Evolutionary conservation across 2,797 vertebrate genomes (phyloP), one percentile per base, ranked within the genome.

Genomic region (Enteromius mattozi): DNA sequence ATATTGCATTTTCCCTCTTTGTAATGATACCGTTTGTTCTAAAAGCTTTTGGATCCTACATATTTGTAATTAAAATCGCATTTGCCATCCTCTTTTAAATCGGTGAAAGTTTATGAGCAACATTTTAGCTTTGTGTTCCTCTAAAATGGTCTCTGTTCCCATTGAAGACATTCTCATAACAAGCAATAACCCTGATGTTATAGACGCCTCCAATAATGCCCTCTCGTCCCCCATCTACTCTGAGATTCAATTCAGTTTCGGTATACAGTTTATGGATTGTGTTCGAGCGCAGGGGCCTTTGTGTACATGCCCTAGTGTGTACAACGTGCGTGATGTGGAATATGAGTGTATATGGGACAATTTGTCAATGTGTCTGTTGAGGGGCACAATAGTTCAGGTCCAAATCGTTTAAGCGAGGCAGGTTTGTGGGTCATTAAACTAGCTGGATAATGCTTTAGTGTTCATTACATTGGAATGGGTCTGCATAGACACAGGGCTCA

Each of bases 401-500:
- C 87, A 80, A 80, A 82, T 91, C 78, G 49, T 91, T 90, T 90
- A 85, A 86, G 75, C 80, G 76, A 75, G 63, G 82, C 61, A 61
- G 65, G 59, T 88, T 92, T 88, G 89, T 86, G 86, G 91, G 90
- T 92, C 92, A 93, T 94, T 94, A 94, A 94, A 88, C 87, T 83
- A 13, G 78, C 78, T 76, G 86, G 91, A 92, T 93, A 91, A 91
- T 87, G 91, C 89, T 89, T 87, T 72, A 87, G 89, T 88, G 90
- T 92, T 91, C 90, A 93, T 93, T 93, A 92, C 79, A 82, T 81
- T 84, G 54, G 87, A 86, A 84, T 92, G 90, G 65, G 40, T n/a
- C 42, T 75, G 40, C 70, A 65, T 30, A 74, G 80, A 74, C 8
- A 82, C 30, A 66, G 27, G 30, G 42, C 56, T 24, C 42, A 82